These are phyloP conservation scores for Anneissia japonica DNA, from an alignment of 35 echinoderm and acorn worm genomes.

Conservation along the genomic window DNA sequence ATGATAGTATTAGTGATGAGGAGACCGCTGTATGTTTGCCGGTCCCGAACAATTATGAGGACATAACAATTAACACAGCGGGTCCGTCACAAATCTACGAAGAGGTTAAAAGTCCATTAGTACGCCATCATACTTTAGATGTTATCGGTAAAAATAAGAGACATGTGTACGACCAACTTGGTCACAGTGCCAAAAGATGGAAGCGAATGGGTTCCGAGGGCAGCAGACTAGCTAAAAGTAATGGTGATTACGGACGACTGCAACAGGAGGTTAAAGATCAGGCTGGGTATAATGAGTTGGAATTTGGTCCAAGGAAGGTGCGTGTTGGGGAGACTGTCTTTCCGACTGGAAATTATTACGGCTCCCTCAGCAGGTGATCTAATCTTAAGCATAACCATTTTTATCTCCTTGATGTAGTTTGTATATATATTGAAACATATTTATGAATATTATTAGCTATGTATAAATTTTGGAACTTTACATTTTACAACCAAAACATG, in stretches of 20 bases:
- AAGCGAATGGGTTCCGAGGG: not conserved
- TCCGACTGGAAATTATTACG: not conserved
- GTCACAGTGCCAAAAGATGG: not conserved
- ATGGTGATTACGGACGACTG: not conserved
- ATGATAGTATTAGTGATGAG: not conserved
- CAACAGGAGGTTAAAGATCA: not conserved
- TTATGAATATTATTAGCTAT: too few relatives aligned
- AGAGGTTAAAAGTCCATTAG: not conserved
- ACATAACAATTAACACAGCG: not conserved
- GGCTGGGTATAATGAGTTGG: not conserved
- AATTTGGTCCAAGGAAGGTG: not conserved
- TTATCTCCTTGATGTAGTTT: too few relatives aligned
- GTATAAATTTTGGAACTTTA: too few relatives aligned
- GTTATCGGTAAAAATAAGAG: not conserved
- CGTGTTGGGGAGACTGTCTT: not conserved
- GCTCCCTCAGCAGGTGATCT: not conserved
- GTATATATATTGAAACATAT: too few relatives aligned
- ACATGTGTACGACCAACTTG: not conserved
- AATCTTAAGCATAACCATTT: too few relatives aligned
- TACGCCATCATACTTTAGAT: not conserved
- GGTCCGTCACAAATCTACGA: not conserved
- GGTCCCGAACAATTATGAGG: not conserved
- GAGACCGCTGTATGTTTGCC: not conserved
- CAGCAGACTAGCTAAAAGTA: not conserved
- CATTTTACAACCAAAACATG: too few relatives aligned